phyloP scores from a whole-genome alignment of 2,113 vertebrate genomes.

The Pygoscelis adeliae region DNA sequence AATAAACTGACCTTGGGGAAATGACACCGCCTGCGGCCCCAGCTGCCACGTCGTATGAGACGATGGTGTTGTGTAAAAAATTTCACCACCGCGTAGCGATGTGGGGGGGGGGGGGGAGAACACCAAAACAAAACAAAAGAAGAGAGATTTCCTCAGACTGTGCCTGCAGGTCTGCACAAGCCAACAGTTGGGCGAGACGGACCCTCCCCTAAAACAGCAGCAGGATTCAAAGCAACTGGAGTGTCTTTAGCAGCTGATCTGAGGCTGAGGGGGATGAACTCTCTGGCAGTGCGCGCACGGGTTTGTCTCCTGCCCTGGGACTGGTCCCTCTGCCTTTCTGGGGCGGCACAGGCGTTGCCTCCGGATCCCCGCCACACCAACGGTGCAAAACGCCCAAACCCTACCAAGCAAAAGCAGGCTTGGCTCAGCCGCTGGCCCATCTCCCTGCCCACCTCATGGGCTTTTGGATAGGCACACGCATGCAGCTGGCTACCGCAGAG shows the following conservation, averaged over 20 bases:
- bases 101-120: background rate
- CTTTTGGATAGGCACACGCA: background rate
- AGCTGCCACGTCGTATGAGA: conserved; percentile 91
- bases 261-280: accelerated
- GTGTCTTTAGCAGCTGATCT: background rate
- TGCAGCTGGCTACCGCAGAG: background rate
- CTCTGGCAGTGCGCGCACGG: accelerated
- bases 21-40: conserved; percentile 92
- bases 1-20: conserved; percentile 85
- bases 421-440: background rate
- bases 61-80: conserved; percentile 91
- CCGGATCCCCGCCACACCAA: background rate
- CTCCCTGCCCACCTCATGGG: conserved; percentile 44
- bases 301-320: background rate
- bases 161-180: background rate
- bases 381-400: background rate
- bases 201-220: background rate
- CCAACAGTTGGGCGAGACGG: background rate
- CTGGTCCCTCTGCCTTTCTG: background rate
- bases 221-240: background rate
- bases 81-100: too few species aligned
- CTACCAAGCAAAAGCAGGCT: background rate
- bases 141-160: background rate
- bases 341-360: background rate
- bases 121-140: background rate